These are phyloP conservation scores for Panthera tigris DNA, from an alignment of 2,113 vertebrate species.

Conservation along the genomic window DNA sequence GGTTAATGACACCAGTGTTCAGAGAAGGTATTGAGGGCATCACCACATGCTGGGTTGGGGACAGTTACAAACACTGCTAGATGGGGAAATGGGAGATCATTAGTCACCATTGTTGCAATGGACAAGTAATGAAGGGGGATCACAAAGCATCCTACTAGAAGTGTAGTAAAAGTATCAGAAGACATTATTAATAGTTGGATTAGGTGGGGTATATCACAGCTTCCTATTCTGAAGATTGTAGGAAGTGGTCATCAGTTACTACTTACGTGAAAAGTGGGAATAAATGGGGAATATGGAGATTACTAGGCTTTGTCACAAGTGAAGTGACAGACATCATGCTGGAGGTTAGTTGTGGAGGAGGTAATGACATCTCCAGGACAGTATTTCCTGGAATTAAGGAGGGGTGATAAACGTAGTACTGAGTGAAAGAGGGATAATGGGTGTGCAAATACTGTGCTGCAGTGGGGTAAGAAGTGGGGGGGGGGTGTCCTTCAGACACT, in stretches of 20 bases:
- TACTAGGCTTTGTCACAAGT: neutral
- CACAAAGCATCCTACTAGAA: neutral
- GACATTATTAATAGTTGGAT: neutral
- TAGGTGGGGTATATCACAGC: neutral
- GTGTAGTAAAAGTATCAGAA: neutral
- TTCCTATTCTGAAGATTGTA: neutral
- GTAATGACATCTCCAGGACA: neutral
- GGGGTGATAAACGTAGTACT: neutral
- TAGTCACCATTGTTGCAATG: neutral
- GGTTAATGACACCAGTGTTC: neutral
- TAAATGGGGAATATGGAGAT: neutral
- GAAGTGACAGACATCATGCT: neutral
- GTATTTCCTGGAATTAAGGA: neutral
- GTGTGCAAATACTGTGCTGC: neutral
- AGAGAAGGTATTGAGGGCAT: neutral
- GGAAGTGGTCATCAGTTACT: neutral
- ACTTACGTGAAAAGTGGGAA: neutral
- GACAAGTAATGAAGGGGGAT: neutral
- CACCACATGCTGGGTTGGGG: neutral
- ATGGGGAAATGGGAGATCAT: neutral
- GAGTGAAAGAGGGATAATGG: neutral
- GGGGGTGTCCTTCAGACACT: neutral
- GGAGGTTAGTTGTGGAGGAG: neutral
- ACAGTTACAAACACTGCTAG: neutral
- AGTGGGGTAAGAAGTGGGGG: neutral